Evolutionary conservation across 2,797 vertebrate genomes (phyloP).

Genomic region (Scarus forsteni): DNA sequence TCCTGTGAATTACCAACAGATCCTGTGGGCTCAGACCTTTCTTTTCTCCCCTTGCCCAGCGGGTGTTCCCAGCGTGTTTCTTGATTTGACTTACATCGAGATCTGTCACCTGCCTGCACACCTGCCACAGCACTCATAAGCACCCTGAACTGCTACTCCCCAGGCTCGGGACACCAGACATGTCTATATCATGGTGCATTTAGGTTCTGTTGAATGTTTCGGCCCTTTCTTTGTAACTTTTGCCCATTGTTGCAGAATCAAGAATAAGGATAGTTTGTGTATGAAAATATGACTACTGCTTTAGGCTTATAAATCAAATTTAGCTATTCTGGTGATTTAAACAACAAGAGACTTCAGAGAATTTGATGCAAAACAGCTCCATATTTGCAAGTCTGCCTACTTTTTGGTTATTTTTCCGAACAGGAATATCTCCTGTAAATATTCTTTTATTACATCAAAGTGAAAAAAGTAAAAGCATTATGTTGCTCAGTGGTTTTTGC

Average conservation of each 20-base stretch:
- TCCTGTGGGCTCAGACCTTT: slow-evolving; percentile 17
- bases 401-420: too few relatives aligned
- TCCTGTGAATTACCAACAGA: slow-evolving; percentile 25
- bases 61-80: slow-evolving; percentile 18
- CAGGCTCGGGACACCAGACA: not conserved
- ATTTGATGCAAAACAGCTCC: too few relatives aligned
- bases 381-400: too few relatives aligned
- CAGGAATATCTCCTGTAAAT: too few relatives aligned
- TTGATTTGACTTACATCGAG: slow-evolving; percentile 17
- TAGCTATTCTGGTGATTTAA: too few relatives aligned
- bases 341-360: too few relatives aligned
- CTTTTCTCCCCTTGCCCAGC: slow-evolving; percentile 33
- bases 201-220: not conserved
- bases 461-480: too few relatives aligned
- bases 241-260: not conserved
- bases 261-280: too few relatives aligned
- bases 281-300: too few relatives aligned
- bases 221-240: not conserved
- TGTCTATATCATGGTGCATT: not conserved
- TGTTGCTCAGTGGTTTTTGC: too few relatives aligned
- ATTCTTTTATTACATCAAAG: too few relatives aligned
- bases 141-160: slow-evolving; percentile 11
- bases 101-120: slow-evolving; percentile 43
- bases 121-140: slow-evolving; percentile 48
- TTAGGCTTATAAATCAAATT: too few relatives aligned